Conservation (phyloP, 2,888 invertebrate genomes). For the Hydraecia micacea region DNA sequence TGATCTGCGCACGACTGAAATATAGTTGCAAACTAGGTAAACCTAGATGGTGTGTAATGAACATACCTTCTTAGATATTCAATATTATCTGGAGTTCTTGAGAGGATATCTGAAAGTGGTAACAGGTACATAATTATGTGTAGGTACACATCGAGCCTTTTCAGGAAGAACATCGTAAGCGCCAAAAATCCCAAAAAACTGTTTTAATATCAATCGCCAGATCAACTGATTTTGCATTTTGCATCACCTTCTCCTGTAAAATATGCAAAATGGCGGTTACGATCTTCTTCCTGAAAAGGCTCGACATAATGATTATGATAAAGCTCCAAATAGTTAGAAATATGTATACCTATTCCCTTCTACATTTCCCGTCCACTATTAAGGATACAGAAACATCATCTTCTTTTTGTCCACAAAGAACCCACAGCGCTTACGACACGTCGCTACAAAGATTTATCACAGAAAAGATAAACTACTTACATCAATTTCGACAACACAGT, state of each 20-base stretch:
- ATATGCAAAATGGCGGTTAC: no score
- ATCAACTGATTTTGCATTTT: no score
- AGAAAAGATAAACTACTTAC: slow-evolving; percentile 55
- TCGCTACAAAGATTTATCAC: slow-evolving; percentile 55
- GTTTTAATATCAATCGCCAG: no score
- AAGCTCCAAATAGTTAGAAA: background rate
- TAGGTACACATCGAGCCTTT: no score
- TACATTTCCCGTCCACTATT: background rate
- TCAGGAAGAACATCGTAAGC: no score
- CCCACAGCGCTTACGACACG: slow-evolving; percentile 14
- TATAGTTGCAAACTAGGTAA: background rate
- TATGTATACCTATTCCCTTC: background rate
- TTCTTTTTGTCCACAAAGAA: slow-evolving; percentile 18
- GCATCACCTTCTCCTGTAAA: no score
- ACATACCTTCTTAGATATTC: background rate
- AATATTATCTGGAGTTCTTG: background rate
- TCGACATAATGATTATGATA: no score
- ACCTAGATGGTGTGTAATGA: background rate
- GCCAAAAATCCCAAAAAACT: no score
- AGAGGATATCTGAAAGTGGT: background rate
- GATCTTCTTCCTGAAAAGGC: no score
- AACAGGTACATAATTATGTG: no score
- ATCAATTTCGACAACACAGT: slow-evolving; percentile 47
- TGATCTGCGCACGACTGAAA: slow-evolving; percentile 17
- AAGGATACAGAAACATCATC: slow-evolving; percentile 8